Conservation (phyloP, 1,140 invertebrate species). For the Drosophila willistoni region DNA sequence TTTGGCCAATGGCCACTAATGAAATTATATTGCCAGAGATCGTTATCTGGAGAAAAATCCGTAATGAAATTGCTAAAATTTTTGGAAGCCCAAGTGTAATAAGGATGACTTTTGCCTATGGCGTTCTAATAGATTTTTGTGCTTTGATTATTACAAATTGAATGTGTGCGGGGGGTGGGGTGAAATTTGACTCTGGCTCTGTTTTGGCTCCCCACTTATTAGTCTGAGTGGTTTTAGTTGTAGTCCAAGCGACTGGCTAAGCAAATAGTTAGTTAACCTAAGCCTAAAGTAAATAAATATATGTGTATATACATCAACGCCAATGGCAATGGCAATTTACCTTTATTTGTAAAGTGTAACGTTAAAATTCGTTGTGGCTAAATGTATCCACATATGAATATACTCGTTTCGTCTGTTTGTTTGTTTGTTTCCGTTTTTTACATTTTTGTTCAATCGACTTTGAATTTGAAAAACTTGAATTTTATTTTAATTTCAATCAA, state of each 20-base stretch:
- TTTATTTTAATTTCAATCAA: constrained; percentile 54
- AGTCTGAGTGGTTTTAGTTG: constrained; percentile 46
- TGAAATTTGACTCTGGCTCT: constrained; percentile 41
- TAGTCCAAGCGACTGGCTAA: neutral
- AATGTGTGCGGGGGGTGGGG: neutral
- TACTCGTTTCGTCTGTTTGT: neutral
- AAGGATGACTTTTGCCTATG: too few species aligned
- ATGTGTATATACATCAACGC: neutral
- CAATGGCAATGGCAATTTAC: neutral
- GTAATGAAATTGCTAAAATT: constrained; percentile 38
- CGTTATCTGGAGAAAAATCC: too few species aligned
- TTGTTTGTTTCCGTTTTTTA: constrained; percentile 5
- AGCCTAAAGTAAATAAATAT: constrained; percentile 4
- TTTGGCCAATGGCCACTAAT: constrained; percentile 18
- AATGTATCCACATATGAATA: neutral
- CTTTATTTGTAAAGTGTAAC: constrained; percentile 6
- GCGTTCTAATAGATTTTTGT: neutral
- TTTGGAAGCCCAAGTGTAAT: too few species aligned
- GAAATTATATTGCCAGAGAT: too few species aligned
- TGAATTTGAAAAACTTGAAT: constrained; percentile 50
- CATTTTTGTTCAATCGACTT: constrained; percentile 52
- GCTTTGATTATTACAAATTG: constrained; percentile 35
- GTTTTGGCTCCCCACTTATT: constrained; percentile 31
- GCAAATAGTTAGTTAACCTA: constrained; percentile 36
- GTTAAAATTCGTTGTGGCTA: neutral